Base-by-base conservation (phyloP, 2,113 vertebrate species). In the Leptosomus discolor region DNA sequence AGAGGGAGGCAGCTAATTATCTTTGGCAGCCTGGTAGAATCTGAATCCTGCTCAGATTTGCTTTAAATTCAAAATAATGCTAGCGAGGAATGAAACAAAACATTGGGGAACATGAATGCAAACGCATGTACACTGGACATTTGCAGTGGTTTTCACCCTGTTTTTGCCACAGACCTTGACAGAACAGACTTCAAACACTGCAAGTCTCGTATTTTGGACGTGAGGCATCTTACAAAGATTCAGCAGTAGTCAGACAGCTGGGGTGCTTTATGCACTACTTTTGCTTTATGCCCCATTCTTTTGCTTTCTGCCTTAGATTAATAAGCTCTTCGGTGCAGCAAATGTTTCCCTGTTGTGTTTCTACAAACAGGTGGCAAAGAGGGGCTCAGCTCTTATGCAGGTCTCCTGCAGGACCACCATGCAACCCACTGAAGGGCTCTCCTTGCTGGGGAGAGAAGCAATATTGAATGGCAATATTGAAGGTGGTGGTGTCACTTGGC, bases 381-480 rank as follows among this genome's bases (percentile, higher is more conserved):
- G n/a, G 16, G 24, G n/a, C 19, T 64, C 57, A 24, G 27, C 15
- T 69, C 30, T 37, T 26, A 5, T 0, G 5, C 64, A 57, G 19
- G 8, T 67, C 34, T 53, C 15, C 1, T 0, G 0, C 10, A 41
- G 21, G 50, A 68, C 9, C 51, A 34, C 29, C 8, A 1, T 2
- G 11, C 45, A 63, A 50, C 3, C 27, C 43, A 22, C 12, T 1
- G 46, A 19, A 73, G 23, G 50, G 45, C 9, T 69, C 39, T 61
- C 37, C 14, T 34, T n/a, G 34, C 46, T 36, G 63, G 63, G 15
- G 26, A 88, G 27, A 36, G 24, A 36, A 15, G 57, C n/a, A n/a
- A n/a, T n/a, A n/a, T n/a, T n/a, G n/a, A n/a, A n/a, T 21, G 17
- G n/a, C 37, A 63, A 27, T 2, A 21, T 1, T 7, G 67, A 7